Evolutionary conservation across 2,888 invertebrate species (phyloP).

Genomic region (Clanis bilineata): DNA sequence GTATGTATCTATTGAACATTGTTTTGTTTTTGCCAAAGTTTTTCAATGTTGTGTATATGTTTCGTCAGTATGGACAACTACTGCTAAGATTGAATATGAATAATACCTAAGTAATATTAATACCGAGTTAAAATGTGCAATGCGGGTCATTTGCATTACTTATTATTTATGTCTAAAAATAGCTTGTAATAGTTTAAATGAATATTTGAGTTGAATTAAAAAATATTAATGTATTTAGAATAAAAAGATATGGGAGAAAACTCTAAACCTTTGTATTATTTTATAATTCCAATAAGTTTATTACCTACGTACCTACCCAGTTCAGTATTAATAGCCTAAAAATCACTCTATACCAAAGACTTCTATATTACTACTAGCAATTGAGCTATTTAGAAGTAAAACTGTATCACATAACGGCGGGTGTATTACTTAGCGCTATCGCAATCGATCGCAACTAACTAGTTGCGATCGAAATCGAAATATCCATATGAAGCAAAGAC

Average conservation of each 20-base stretch:
- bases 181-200: constrained; percentile 82
- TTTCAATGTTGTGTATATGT: constrained; percentile 65
- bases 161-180: constrained; percentile 80
- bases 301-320: too few relatives aligned
- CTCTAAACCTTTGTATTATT: constrained; percentile 43
- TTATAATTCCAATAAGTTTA: too few relatives aligned
- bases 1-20: constrained; percentile 25
- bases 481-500: too few relatives aligned
- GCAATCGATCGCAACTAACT: too few relatives aligned
- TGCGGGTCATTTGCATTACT: constrained; percentile 81
- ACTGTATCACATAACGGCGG: too few relatives aligned
- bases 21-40: constrained; percentile 59
- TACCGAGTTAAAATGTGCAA: constrained; percentile 78
- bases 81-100: constrained; percentile 74
- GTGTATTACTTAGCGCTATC: too few relatives aligned
- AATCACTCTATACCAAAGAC: too few relatives aligned
- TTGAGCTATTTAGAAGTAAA: too few relatives aligned
- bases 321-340: too few relatives aligned
- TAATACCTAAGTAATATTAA: constrained; percentile 75
- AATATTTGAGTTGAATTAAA: constrained; percentile 81
- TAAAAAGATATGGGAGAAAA: constrained; percentile 81
- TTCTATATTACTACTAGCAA: too few relatives aligned
- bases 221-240: constrained; percentile 83
- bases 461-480: too few relatives aligned
- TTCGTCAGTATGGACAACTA: constrained; percentile 73